phyloP scores from a whole-genome alignment of 2,888 invertebrate genomes.

The Leucoma salicis region DNA sequence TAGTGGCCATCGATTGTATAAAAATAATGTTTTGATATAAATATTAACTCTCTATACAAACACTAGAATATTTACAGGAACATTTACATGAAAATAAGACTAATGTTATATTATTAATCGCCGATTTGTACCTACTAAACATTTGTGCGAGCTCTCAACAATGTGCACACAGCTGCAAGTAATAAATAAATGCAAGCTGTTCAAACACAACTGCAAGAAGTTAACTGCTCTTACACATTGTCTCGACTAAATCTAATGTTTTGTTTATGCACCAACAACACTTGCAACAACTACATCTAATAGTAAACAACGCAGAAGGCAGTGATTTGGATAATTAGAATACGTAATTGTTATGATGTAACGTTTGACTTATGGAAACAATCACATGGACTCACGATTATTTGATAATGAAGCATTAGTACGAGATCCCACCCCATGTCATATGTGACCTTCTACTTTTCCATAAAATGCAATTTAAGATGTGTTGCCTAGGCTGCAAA shows the following conservation, averaged over 20 bases:
- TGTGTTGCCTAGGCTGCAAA: too few species aligned
- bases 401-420: not conserved
- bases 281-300: constrained; percentile 17
- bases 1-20: constrained; percentile 46
- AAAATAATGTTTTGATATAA: constrained; percentile 76
- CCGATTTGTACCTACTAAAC: constrained; percentile 22
- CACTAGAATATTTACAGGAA: constrained; percentile 59
- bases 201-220: not conserved
- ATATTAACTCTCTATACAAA: constrained; percentile 75
- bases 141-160: constrained; percentile 41
- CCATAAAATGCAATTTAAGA: too few species aligned
- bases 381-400: constrained; percentile 9
- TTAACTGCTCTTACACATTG: not conserved
- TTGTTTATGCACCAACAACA: not conserved
- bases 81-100: constrained; percentile 55
- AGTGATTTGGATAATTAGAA: constrained; percentile 21
- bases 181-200: constrained; percentile 4
- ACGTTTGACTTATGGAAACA: constrained; percentile 10
- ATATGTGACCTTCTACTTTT: too few species aligned
- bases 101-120: constrained; percentile 10
- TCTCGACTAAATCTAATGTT: not conserved
- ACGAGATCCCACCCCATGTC: too few species aligned
- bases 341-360: constrained; percentile 6
- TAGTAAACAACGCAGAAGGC: constrained; percentile 26
- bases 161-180: not conserved